Evolutionary conservation across 2,797 vertebrate species (phyloP).

Genomic region (Psittacula derbiana): DNA sequence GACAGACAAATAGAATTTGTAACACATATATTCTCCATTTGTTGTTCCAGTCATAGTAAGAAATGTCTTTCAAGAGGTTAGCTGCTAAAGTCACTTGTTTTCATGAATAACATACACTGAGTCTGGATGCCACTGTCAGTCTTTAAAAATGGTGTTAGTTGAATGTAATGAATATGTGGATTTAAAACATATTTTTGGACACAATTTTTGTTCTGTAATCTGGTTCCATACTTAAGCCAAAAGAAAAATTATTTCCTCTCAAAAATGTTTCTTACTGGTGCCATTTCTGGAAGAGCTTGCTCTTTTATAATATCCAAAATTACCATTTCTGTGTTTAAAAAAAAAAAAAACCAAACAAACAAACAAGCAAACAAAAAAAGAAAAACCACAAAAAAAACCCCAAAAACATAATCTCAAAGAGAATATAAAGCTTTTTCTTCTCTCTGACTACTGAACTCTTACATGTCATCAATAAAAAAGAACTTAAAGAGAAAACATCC

Average conservation of each 20-base stretch:
- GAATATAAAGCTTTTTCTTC: neutral
- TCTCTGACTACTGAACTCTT: neutral
- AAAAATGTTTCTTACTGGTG: neutral
- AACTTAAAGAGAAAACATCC: neutral
- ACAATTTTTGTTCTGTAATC: neutral
- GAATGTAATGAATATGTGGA: neutral
- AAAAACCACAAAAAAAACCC: neutral
- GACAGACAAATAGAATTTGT: neutral
- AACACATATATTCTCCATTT: neutral
- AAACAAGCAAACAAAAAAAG: neutral
- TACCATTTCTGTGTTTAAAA: neutral
- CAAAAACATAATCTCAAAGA: neutral
- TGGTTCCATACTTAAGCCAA: neutral
- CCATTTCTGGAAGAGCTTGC: neutral
- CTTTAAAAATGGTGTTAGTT: neutral
- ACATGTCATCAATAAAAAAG: neutral
- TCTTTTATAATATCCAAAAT: neutral
- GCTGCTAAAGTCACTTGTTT: neutral
- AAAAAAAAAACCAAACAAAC: neutral
- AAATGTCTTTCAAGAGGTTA: neutral
- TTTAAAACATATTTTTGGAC: neutral
- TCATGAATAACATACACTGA: rapidly evolving
- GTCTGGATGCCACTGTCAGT: neutral
- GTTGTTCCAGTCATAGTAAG: neutral
- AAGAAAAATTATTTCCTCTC: neutral